A percentile compares a stretch with the other conserved stretches of the same genome.
These are phyloP conservation scores for Tetraodon nigroviridis DNA, from an alignment of 2,113 vertebrate species.

Conservation along the genomic window DNA sequence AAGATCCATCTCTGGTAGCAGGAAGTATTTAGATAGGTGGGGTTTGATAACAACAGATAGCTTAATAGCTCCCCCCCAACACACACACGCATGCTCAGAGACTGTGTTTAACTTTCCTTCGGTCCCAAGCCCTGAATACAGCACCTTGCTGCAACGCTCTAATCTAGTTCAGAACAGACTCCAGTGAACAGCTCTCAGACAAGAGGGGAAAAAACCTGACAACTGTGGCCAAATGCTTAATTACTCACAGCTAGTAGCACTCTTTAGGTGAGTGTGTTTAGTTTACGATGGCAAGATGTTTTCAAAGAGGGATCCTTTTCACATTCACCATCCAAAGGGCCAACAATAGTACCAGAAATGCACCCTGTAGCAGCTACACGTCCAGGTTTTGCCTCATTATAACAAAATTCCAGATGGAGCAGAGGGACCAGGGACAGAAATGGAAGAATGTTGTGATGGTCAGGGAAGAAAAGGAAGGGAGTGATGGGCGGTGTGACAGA, in stretches of 20 bases:
- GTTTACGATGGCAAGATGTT: constrained; percentile 49
- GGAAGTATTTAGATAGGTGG: constrained; percentile 60
- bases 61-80: constrained; percentile 24
- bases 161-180: too few relatives aligned
- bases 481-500: constrained; percentile 34
- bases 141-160: too few relatives aligned
- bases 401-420: constrained; percentile 34
- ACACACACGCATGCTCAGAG: too few relatives aligned
- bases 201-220: background rate
- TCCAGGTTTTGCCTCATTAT: constrained; percentile 8
- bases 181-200: constrained; percentile 27
- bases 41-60: constrained; percentile 59
- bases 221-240: constrained; percentile 37
- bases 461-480: constrained; percentile 31
- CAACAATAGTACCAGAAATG: too few relatives aligned
- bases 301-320: constrained; percentile 23
- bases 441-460: constrained; percentile 39
- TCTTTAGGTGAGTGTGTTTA: constrained; percentile 19
- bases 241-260: constrained; percentile 22
- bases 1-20: constrained; percentile 23
- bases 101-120: too few relatives aligned
- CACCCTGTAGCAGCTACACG: too few relatives aligned
- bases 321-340: constrained; percentile 3
- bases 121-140: too few relatives aligned
- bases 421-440: constrained; percentile 22